Base-by-base conservation (phyloP, 2,797 vertebrate genomes). In the Etheostoma nigrum region DNA sequence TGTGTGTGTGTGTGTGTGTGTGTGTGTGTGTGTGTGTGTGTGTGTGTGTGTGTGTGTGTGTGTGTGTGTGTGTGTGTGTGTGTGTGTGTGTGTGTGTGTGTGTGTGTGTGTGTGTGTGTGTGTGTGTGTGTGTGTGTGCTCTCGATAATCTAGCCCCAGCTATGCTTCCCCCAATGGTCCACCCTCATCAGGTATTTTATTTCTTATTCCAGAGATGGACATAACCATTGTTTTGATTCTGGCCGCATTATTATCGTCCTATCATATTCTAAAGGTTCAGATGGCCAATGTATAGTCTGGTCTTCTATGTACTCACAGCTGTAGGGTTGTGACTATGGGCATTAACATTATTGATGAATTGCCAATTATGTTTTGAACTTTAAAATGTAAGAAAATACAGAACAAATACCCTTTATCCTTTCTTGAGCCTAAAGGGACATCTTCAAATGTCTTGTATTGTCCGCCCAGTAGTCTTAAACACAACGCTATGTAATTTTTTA, bases 161-260 rank as follows among this genome's bases (percentile, higher is more conserved):
- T 53, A 6, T 45, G 51, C 65, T 67, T 74, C 48, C 55, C 47
- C 25, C 60, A 51, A 47, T 2, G 2, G 12, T 63, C 44, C 40
- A n/a, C 54, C 60, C 58, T 51, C 1, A 1, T 44, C n/a, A 67
- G 66, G 44, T 57, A 13, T 64, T 64, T 49, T 16, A 19, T 2
- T 18, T 45, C 0, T 44, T 21, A 30, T 63, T 72, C 69, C 7
- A 8, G 30, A 54, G 16, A 27, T 13, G 65, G 1, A 44, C 16
- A 19, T 27, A 12, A 40, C 48, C 6, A 27, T 19, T 3, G 9
- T 11, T 52, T 53, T 59, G 11, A 16, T 68, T 66, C 7, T 55
- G 21, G 7, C 44, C 23, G 42, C 0, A 15, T 64, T 33, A 16
- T 57, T 40, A 40, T 40, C 4, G 2, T 48, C 23, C 12, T 51